Percentiles rank a stretch among this genome's conserved stretches.
Evolutionary conservation across 2,888 invertebrate genomes (phyloP).

Genomic region (Volucella bombylans): DNA sequence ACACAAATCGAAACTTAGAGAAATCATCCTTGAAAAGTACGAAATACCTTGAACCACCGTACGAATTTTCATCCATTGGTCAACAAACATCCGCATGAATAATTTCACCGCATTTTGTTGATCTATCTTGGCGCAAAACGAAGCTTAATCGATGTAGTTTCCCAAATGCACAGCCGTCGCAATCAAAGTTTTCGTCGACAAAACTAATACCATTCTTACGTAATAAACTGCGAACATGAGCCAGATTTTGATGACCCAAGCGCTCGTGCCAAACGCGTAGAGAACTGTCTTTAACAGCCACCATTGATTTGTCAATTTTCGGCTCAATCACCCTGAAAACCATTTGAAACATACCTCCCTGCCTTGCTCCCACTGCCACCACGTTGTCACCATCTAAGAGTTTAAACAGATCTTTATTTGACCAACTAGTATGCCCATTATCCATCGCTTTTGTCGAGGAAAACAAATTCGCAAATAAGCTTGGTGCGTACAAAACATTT

Average conservation of each 20-base stretch:
- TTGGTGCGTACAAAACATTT: conserved; percentile 42
- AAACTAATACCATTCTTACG: conserved; percentile 2
- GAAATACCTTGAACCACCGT: too few relatives aligned
- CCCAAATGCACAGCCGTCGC: conserved; percentile 30
- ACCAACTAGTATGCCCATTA: conserved; percentile 40
- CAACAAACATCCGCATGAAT: conserved; percentile 35
- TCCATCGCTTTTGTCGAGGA: conserved; percentile 54
- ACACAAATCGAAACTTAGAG: conserved; percentile 22
- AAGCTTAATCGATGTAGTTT: conserved; percentile 37
- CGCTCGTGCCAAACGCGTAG: conserved; percentile 21
- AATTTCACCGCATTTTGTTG: conserved; percentile 20
- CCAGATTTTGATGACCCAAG: conserved; percentile 27
- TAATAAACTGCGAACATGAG: conserved; percentile 22
- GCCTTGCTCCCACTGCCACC: conserved; percentile 28
- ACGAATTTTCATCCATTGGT: too few relatives aligned
- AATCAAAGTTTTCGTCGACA: conserved; percentile 41
- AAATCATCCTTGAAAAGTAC: conserved; percentile 21
- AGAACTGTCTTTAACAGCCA: conserved; percentile 14
- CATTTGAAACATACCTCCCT: conserved; percentile 42
- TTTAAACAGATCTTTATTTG: conserved; percentile 46
- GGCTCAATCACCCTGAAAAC: conserved; percentile 36
- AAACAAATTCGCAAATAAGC: conserved; percentile 39
- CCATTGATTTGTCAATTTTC: conserved; percentile 37
- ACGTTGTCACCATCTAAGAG: neutral
- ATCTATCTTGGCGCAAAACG: conserved; percentile 9